These are phyloP conservation scores for Oncorhynchus keta DNA, from an alignment of 2,113 vertebrate species.

Conservation along the genomic window DNA sequence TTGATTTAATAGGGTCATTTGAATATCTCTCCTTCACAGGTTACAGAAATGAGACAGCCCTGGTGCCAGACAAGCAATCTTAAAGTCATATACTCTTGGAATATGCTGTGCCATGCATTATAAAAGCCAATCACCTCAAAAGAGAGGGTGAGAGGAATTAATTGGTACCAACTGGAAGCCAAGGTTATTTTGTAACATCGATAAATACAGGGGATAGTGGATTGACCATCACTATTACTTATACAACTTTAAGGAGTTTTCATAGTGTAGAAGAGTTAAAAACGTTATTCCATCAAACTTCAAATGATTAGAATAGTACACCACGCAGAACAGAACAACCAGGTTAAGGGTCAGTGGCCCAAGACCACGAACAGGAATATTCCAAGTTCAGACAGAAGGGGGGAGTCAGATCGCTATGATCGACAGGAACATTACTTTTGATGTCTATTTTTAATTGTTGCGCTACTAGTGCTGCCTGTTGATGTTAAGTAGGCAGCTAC, in stretches of 20 bases:
- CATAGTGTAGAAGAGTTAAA: not conserved
- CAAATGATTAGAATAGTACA: too few species aligned
- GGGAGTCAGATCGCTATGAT: too few species aligned
- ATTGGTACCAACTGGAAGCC: constrained; percentile 50
- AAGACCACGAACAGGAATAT: too few species aligned
- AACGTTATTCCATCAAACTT: too few species aligned
- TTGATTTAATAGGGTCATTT: constrained; percentile 58
- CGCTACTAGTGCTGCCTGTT: too few species aligned
- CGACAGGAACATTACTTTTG: too few species aligned
- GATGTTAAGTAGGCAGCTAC: too few species aligned
- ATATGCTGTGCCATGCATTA: constrained; percentile 19
- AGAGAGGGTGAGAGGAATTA: constrained; percentile 55
- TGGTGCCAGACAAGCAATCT: constrained; percentile 34
- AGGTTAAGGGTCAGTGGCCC: too few species aligned
- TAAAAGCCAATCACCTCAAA: constrained; percentile 58
- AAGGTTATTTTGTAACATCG: constrained; percentile 16
- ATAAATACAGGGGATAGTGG: not conserved
- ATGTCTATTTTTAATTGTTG: too few species aligned
- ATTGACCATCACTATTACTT: not conserved
- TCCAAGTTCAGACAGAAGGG: too few species aligned
- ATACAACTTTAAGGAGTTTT: not conserved
- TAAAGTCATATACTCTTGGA: constrained; percentile 40
- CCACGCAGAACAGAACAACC: too few species aligned
- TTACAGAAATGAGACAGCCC: constrained; percentile 43
- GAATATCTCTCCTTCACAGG: constrained; percentile 51